Base-by-base conservation (phyloP, 2,113 vertebrate species). In the Paradoxurus hermaphroditus region DNA sequence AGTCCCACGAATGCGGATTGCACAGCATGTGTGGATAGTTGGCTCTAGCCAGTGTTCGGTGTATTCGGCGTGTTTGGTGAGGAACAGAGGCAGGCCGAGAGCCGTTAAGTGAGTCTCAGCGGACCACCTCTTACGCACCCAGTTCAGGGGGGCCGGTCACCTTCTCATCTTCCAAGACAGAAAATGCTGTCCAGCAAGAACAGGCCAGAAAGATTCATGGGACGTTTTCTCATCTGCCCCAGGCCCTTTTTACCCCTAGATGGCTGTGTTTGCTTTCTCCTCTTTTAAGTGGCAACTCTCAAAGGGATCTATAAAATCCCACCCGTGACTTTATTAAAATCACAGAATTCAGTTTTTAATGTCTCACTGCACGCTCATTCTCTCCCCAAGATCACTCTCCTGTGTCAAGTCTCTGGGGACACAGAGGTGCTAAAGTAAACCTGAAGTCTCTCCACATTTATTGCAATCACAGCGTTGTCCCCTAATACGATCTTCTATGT, bases 261-360 rank as follows among this genome's bases (percentile, higher is more conserved):
- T 29, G 44, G 62, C 46, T 85, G 5, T n/a, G 27, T 49, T 53
- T 78, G 23, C 21, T 41, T 27, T 77, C 23, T 65, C 19, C n/a
- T 59, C 73, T 79, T 68, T 94, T 86, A 81, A 75, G 15, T 59
- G 51, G 51, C 16, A 94, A 73, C 31, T 49, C 4, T 72, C 59
- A 92, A 72, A 79, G 39, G 5, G 79, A 89, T 77, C 78, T 70
- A 82, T 86, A 92, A 95, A 89, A 34, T 65, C 44, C 8, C 77
- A 65, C 56, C 78, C 5, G 25, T n/a, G 68, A 46, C 41, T 86
- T 18, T 36, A 59, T 63, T 29, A 73, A 84, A 72, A 25, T 62
- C 82, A 87, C 67, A 87, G 62, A 44, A 78, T 13, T 34, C 44
- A 31, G 36, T 12, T 16, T 72, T 53, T 77, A 53, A 36, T 67